Percentiles rank a stretch among this genome's conserved stretches.
phyloP scores from a whole-genome alignment of 2,888 invertebrate species.

The Ochlodes sylvanus region DNA sequence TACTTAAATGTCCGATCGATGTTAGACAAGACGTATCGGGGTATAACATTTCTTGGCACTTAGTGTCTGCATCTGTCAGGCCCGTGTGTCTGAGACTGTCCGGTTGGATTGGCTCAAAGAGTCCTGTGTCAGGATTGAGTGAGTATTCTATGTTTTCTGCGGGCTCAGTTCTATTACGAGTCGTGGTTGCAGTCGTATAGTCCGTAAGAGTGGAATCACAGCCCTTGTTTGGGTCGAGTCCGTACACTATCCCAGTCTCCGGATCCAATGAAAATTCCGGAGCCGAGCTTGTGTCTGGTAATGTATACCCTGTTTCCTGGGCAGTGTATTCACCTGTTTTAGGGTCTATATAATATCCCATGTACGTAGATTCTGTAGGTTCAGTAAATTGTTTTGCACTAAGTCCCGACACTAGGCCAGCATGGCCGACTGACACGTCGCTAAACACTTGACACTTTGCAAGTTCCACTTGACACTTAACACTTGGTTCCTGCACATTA shows the following conservation, averaged over 20 bases:
- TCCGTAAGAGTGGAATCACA: not conserved
- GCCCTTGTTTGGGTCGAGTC: not conserved
- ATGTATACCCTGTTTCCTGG: not conserved
- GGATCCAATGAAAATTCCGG: not conserved
- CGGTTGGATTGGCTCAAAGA: not conserved
- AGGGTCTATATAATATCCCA: not conserved
- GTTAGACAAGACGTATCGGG: not conserved
- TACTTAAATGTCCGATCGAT: not conserved
- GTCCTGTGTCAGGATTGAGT: constrained; percentile 3
- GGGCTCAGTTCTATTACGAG: not conserved
- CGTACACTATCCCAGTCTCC: not conserved
- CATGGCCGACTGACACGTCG: not conserved
- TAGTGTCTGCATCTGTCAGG: not conserved
- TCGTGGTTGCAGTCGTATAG: not conserved
- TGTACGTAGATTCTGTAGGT: not conserved
- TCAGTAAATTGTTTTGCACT: too few relatives aligned
- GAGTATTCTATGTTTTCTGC: not conserved
- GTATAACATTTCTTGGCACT: not conserved
- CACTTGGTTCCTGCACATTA: not conserved
- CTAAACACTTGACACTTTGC: not conserved
- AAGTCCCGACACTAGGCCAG: not conserved
- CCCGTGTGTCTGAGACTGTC: not conserved
- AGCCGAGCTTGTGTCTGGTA: not conserved
- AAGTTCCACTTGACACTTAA: not conserved
- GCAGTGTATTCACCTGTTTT: not conserved